These are phyloP conservation scores for Diploscapter pachys DNA, from an alignment of 1,140 invertebrate species.

Conservation along the genomic window DNA sequence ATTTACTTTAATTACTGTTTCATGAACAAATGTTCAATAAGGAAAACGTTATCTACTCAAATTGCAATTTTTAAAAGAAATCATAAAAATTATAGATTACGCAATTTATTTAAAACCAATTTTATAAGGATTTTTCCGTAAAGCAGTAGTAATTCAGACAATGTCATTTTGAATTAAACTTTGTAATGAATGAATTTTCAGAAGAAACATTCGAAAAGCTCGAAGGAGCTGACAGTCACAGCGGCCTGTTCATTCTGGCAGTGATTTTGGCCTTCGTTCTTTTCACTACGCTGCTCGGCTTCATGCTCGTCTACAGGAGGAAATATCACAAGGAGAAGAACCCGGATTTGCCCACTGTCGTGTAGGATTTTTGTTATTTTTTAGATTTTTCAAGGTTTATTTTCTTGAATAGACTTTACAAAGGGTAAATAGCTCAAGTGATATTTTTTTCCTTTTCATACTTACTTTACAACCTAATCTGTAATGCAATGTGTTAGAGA, in stretches of 20 bases:
- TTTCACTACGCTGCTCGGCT: not conserved
- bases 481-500: too few relatives aligned
- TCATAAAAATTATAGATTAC: not conserved
- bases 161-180: not conserved
- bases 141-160: not conserved
- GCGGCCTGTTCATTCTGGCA: conserved; percentile 33
- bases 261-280: conserved; percentile 17
- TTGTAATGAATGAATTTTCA: not conserved
- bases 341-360: conserved; percentile 46
- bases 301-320: conserved; percentile 48
- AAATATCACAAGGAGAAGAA: conserved; percentile 52
- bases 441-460: too few relatives aligned
- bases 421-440: too few relatives aligned
- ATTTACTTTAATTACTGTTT: not conserved
- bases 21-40: not conserved
- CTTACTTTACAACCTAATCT: too few relatives aligned
- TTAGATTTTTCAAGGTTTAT: not conserved
- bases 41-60: not conserved
- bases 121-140: too few relatives aligned
- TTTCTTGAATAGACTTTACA: too few relatives aligned
- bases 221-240: not conserved
- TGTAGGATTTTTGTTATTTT: conserved; percentile 19
- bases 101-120: too few relatives aligned
- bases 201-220: conserved; percentile 13
- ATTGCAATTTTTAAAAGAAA: conserved; percentile 10